These are phyloP conservation scores for Urophycis tenuis DNA, from an alignment of 2,797 vertebrate species.

Conservation along the genomic window DNA sequence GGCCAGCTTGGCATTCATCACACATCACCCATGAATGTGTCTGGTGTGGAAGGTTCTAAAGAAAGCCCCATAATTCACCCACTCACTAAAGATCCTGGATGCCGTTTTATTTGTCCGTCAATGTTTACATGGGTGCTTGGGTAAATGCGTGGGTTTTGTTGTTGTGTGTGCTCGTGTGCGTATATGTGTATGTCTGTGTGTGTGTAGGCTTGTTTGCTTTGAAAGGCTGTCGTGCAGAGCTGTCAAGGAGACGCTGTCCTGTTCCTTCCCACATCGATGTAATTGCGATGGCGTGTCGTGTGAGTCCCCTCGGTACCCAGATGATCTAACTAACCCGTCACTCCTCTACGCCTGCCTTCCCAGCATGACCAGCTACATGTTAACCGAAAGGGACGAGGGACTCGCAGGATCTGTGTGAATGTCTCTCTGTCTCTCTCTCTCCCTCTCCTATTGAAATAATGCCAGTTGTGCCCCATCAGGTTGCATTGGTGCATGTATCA, in stretches of 20 bases:
- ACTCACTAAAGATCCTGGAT: neutral
- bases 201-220: slow-evolving; percentile 19
- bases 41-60: neutral
- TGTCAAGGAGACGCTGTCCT: slow-evolving; percentile 30
- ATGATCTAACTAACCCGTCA: slow-evolving; percentile 53
- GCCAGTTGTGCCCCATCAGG: slow-evolving; percentile 58
- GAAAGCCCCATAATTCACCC: slow-evolving; percentile 15
- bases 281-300: slow-evolving; percentile 32
- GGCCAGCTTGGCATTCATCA: slow-evolving; percentile 34
- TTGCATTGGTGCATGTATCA: slow-evolving; percentile 53
- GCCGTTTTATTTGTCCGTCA: neutral
- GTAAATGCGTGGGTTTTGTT: neutral
- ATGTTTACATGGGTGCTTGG: neutral
- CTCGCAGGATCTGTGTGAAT: slow-evolving; percentile 12
- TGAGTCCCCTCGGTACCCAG: slow-evolving; percentile 18
- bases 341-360: slow-evolving; percentile 25
- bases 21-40: neutral
- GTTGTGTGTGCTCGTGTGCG: too few relatives aligned
- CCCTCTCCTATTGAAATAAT: slow-evolving; percentile 36
- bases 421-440: slow-evolving; percentile 18
- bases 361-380: slow-evolving; percentile 16
- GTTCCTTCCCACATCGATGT: slow-evolving; percentile 36
- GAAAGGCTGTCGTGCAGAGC: slow-evolving; percentile 26
- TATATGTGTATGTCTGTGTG: neutral
- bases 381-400: slow-evolving; percentile 36